Evolutionary conservation across 2,797 vertebrate species (phyloP).

Genomic region (Agapornis canus): DNA sequence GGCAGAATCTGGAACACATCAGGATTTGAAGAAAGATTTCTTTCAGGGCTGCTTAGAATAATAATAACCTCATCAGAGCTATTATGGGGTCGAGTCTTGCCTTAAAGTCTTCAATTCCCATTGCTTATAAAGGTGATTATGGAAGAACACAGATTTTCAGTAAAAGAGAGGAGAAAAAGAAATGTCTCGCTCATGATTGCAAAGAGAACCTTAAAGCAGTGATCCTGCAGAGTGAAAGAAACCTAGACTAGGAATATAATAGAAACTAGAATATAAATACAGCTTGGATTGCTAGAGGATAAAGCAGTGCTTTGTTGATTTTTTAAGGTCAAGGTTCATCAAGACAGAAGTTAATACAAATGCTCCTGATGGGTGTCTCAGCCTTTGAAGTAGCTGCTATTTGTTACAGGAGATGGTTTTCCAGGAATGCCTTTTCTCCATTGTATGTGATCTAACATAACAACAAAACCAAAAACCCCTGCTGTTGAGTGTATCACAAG

Average conservation of each 20-base stretch:
- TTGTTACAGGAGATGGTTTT: not conserved
- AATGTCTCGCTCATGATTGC: not conserved
- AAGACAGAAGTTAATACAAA: not conserved
- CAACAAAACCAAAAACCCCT: not conserved
- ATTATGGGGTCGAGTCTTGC: not conserved
- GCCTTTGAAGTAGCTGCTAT: not conserved
- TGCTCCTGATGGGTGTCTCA: not conserved
- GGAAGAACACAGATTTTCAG: not conserved
- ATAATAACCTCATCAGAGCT: not conserved
- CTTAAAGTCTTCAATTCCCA: not conserved
- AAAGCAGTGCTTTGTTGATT: not conserved
- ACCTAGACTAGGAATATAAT: not conserved
- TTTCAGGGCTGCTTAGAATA: not conserved
- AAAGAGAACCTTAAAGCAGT: not conserved
- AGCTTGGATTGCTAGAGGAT: not conserved
- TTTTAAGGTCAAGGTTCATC: not conserved
- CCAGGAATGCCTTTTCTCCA: not conserved
- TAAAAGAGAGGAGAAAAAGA: not conserved
- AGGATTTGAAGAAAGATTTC: not conserved
- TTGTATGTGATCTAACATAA: not conserved
- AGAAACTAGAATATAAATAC: not conserved
- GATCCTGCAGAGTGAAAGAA: not conserved
- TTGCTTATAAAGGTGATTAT: not conserved
- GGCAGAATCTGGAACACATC: not conserved
- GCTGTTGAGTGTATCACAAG: not conserved